A percentile compares a stretch with the other conserved stretches of the same genome.
Evolutionary conservation across 2,113 vertebrate genomes (phyloP).

Genomic region (Gorilla gorilla): DNA sequence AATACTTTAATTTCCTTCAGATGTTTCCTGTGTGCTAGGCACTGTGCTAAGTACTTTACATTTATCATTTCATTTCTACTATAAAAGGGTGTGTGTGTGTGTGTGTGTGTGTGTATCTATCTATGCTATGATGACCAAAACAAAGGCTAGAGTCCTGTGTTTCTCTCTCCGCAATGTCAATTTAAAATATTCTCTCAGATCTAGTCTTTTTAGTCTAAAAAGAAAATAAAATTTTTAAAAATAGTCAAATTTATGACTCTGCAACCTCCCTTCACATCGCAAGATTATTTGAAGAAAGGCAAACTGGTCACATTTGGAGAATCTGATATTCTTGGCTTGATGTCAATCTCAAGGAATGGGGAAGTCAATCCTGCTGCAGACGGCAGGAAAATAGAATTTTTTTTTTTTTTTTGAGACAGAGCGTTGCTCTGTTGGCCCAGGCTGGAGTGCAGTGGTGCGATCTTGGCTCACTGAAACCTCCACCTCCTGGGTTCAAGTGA

Average conservation of each 20-base stretch:
- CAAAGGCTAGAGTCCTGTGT: neutral
- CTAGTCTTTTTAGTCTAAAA: too few species aligned
- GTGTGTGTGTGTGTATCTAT: too few species aligned
- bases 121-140: neutral
- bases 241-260: neutral
- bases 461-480: too few species aligned
- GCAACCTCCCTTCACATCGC: neutral
- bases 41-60: neutral
- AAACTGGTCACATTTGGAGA: neutral
- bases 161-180: neutral
- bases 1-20: neutral
- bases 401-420: too few species aligned
- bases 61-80: neutral
- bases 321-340: neutral
- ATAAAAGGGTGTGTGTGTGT: too few species aligned
- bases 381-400: neutral
- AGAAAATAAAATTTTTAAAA: neutral
- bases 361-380: neutral
- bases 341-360: neutral
- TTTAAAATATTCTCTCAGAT: neutral
- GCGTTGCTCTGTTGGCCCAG: too few species aligned
- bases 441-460: too few species aligned
- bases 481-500: too few species aligned
- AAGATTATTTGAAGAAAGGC: neutral
- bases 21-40: neutral